Conservation (phyloP, 2,113 vertebrate genomes). For the Sceloporus undulatus region DNA sequence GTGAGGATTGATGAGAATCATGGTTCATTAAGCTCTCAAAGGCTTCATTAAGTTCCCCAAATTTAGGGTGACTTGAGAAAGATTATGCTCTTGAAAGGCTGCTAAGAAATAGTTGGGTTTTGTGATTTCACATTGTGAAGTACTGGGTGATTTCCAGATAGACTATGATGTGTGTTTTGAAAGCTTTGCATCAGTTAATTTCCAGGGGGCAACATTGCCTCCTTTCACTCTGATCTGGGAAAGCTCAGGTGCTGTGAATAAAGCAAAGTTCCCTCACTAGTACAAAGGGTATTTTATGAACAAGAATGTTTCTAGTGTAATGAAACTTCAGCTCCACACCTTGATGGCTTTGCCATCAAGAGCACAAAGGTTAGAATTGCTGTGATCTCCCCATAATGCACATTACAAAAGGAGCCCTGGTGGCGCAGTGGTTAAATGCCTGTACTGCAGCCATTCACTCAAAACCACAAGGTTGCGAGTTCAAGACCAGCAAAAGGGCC, state of each 20-base stretch:
- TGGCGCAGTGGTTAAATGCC: too few relatives aligned
- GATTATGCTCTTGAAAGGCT: too few relatives aligned
- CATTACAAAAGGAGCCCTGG: conserved; percentile 8
- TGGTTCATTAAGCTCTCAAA: neutral
- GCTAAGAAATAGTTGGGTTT: neutral
- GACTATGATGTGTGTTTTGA: neutral
- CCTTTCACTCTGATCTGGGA: neutral
- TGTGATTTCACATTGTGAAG: conserved; percentile 22
- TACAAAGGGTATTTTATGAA: conserved; percentile 4
- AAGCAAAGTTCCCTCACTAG: conserved; percentile 48
- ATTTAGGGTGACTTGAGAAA: neutral
- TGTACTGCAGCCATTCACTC: too few relatives aligned
- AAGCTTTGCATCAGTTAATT: neutral
- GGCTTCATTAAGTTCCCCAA: neutral
- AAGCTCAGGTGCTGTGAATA: conserved; percentile 15
- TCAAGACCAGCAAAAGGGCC: too few relatives aligned
- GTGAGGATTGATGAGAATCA: neutral
- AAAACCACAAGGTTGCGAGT: too few relatives aligned
- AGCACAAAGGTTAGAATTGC: conserved; percentile 44
- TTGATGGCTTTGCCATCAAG: conserved; percentile 31
- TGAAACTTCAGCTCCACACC: conserved; percentile 25
- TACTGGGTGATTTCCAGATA: conserved; percentile 8
- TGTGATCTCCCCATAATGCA: neutral
- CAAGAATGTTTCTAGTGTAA: neutral
- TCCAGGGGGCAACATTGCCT: neutral